These are phyloP conservation scores for Propsilocerus akamusi DNA, from an alignment of 1,140 invertebrate genomes.

Conservation along the genomic window DNA sequence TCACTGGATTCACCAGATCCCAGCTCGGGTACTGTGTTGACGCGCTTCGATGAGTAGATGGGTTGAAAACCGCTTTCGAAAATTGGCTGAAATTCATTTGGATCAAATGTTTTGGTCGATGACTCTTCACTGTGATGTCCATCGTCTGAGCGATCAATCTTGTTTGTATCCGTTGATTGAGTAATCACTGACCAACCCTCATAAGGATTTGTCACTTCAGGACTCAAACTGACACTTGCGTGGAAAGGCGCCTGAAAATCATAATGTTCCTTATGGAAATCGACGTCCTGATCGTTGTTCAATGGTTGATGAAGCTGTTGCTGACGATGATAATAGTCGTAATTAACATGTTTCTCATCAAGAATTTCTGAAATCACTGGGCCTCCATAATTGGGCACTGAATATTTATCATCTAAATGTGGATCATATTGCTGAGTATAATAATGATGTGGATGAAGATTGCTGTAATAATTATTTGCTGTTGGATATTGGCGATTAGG, in stretches of 20 bases:
- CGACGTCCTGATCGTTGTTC: slow-evolving; percentile 17
- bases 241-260: slow-evolving; percentile 52
- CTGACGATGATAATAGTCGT: slow-evolving; percentile 6
- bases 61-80: slow-evolving; percentile 48
- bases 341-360: slow-evolving; percentile 8
- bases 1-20: neutral
- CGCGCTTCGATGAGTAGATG: slow-evolving; percentile 27
- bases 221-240: slow-evolving; percentile 37
- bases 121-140: slow-evolving; percentile 12
- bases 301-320: slow-evolving; percentile 13
- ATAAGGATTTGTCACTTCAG: slow-evolving; percentile 19
- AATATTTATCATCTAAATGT: slow-evolving; percentile 9
- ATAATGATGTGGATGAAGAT: neutral
- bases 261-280: slow-evolving; percentile 24
- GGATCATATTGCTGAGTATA: slow-evolving; percentile 9
- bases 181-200: slow-evolving; percentile 41
- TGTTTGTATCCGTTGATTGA: slow-evolving; percentile 10
- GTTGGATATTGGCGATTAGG: slow-evolving; percentile 8
- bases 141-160: slow-evolving; percentile 12
- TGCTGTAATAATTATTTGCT: neutral
- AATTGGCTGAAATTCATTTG: slow-evolving; percentile 47
- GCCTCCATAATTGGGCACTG: slow-evolving; percentile 20
- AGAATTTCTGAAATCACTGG: slow-evolving; percentile 26
- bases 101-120: slow-evolving; percentile 30
- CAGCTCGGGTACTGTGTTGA: neutral